These are phyloP conservation scores for Hiodon alosoides DNA, from an alignment of 2,113 vertebrate species.

Conservation along the genomic window DNA sequence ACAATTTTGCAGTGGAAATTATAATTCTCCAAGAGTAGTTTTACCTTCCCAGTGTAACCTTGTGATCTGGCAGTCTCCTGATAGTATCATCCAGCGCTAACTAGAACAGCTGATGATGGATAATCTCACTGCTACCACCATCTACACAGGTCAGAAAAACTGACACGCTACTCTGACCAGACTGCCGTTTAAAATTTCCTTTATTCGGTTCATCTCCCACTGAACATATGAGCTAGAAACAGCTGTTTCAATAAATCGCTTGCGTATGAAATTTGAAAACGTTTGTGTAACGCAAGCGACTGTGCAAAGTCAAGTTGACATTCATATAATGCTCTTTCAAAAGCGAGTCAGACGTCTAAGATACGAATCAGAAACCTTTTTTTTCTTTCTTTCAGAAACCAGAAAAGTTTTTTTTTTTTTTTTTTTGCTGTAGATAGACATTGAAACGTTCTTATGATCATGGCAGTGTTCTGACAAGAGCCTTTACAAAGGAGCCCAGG, in stretches of 20 bases:
- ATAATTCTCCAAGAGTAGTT: too few species aligned
- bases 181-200: slow-evolving; percentile 12
- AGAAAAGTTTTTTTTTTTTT: not conserved
- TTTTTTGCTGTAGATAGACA: not conserved
- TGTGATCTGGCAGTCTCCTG: too few species aligned
- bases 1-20: too few species aligned
- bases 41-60: too few species aligned
- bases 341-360: not conserved
- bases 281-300: slow-evolving; percentile 42
- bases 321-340: not conserved
- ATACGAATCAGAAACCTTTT: too few species aligned
- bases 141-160: not conserved
- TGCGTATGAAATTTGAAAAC: slow-evolving; percentile 40
- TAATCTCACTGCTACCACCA: too few species aligned
- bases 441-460: not conserved
- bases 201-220: slow-evolving; percentile 25
- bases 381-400: not conserved
- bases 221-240: slow-evolving; percentile 25
- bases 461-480: not conserved
- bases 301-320: slow-evolving; percentile 19
- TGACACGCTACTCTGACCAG: not conserved
- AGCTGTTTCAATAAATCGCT: slow-evolving; percentile 47
- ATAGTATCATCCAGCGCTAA: too few species aligned
- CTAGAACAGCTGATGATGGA: too few species aligned
- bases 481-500: not conserved